Evolutionary conservation across 2,797 vertebrate species (phyloP).

Genomic region (Hapalemur alaotrensis): DNA sequence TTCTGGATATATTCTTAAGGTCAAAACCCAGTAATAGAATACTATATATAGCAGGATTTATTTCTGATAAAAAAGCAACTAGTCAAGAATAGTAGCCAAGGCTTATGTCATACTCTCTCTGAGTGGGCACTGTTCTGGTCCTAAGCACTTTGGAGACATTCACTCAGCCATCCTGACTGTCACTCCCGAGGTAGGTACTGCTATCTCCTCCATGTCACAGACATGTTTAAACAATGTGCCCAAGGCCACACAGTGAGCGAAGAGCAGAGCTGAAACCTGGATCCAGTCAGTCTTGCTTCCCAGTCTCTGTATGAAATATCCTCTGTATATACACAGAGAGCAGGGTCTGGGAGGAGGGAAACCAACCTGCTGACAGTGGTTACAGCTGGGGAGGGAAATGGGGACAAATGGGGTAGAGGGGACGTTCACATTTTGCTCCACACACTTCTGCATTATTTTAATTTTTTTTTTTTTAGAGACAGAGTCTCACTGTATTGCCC

Average conservation of each 20-base stretch:
- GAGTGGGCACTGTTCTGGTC: background rate
- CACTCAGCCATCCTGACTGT: background rate
- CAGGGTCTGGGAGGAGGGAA: background rate
- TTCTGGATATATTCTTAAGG: background rate
- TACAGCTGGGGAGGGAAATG: background rate
- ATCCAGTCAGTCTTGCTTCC: background rate
- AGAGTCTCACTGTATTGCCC: background rate
- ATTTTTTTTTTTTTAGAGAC: background rate
- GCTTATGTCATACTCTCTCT: background rate
- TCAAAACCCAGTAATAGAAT: background rate
- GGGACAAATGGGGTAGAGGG: fast-evolving
- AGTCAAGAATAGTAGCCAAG: background rate
- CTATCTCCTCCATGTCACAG: background rate
- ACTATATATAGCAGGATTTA: background rate
- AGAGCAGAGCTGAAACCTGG: background rate
- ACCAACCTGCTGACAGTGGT: background rate
- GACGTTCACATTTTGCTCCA: fast-evolving
- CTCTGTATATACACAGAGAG: background rate
- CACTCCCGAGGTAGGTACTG: fast-evolving
- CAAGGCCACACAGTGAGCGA: background rate
- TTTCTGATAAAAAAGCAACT: background rate
- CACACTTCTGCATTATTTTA: background rate
- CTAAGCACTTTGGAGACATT: background rate
- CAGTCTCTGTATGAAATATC: background rate
- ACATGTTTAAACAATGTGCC: background rate